Evolutionary conservation across 2,888 invertebrate genomes (phyloP).

Genomic region (Parnassius orleans): DNA sequence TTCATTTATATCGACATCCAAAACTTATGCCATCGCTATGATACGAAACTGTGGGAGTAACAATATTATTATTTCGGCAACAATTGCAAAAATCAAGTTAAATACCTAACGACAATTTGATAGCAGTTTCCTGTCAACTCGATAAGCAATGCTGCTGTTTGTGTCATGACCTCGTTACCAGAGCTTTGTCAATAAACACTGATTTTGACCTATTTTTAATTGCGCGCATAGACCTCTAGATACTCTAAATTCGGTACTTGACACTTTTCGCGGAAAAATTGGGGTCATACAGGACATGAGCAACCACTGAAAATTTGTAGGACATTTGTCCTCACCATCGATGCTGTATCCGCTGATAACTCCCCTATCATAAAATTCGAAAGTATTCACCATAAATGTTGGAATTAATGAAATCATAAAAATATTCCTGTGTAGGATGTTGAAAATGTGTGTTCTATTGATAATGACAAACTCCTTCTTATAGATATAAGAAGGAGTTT

Average conservation of each 20-base stretch:
- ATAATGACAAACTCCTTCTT: no score
- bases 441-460: no score
- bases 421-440: not conserved
- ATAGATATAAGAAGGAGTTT: no score
- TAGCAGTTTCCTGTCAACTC: slow-evolving; percentile 68
- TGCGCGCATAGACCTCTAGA: slow-evolving; percentile 42
- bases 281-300: slow-evolving; percentile 7
- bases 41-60: slow-evolving; percentile 62
- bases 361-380: slow-evolving; percentile 1
- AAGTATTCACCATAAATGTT: slow-evolving; percentile 7
- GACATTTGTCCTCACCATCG: not conserved
- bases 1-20: slow-evolving; percentile 4
- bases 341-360: not conserved
- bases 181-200: slow-evolving; percentile 73
- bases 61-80: slow-evolving; percentile 74
- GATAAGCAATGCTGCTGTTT: slow-evolving; percentile 67
- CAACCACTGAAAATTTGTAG: not conserved
- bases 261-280: slow-evolving; percentile 29
- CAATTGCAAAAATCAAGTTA: slow-evolving; percentile 78
- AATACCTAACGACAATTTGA: slow-evolving; percentile 75
- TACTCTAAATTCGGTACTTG: slow-evolving; percentile 44
- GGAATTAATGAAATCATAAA: slow-evolving; percentile 4
- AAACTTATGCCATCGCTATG: slow-evolving; percentile 29
- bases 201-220: slow-evolving; percentile 74
- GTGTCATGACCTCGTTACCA: slow-evolving; percentile 68